Evolutionary conservation across 2,113 vertebrate genomes (phyloP).

Genomic region (Alexandromys fortis): DNA sequence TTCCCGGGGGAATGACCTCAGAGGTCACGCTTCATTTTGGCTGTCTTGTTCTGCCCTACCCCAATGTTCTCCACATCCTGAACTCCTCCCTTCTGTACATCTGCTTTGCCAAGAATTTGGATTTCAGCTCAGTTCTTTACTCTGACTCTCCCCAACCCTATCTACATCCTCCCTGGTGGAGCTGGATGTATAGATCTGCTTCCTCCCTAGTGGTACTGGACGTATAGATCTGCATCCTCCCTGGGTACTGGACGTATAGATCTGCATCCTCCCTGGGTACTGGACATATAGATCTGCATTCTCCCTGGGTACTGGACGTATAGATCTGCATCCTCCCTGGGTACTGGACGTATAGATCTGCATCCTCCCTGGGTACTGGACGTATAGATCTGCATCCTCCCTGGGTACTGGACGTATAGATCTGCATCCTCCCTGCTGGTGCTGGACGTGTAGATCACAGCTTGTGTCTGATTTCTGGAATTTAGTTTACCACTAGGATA

Average conservation of each 20-base stretch:
- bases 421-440: not conserved
- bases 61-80: conserved; percentile 54
- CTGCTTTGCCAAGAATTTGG: conserved; percentile 56
- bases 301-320: no score
- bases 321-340: not conserved
- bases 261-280: not conserved
- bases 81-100: conserved; percentile 40
- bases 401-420: not conserved
- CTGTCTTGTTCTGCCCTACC: conserved; percentile 44
- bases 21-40: conserved; percentile 63
- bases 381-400: not conserved
- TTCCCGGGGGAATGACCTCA: conserved; percentile 48
- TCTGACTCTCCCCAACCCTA: not conserved
- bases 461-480: not conserved
- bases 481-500: not conserved
- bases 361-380: no score
- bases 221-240: no score
- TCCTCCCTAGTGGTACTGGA: not conserved
- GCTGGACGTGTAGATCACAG: not conserved
- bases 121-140: conserved; percentile 2
- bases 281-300: no score
- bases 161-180: not conserved
- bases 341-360: not conserved
- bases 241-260: not conserved
- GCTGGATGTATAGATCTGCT: not conserved